Evolutionary conservation across 2,888 invertebrate species (phyloP).

Genomic region (Protodeltote pygarga): DNA sequence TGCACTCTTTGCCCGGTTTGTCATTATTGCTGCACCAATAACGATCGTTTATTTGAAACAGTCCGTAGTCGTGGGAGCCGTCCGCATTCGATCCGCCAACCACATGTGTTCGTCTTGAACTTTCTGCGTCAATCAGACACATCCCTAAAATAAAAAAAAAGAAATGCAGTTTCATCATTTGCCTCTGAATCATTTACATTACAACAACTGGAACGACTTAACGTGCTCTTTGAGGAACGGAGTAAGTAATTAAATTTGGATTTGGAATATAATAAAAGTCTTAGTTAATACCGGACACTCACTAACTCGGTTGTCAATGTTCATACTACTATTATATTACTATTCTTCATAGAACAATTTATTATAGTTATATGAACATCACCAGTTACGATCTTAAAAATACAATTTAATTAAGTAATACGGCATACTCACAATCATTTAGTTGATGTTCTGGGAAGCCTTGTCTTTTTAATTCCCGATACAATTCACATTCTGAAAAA

Average conservation of each 20-base stretch:
- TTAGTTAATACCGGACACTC: no score
- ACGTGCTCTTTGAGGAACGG: no score
- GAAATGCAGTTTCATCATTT: no score
- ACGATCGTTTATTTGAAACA: constrained; percentile 76
- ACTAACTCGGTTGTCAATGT: no score
- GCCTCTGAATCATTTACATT: no score
- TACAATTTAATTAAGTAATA: no score
- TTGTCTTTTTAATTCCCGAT: constrained; percentile 55
- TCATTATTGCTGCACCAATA: constrained; percentile 68
- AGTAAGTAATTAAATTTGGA: neutral
- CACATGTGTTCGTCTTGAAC: constrained; percentile 76
- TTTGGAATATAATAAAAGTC: neutral
- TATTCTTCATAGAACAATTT: no score
- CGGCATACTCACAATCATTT: constrained; percentile 67
- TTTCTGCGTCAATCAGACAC: constrained; percentile 83
- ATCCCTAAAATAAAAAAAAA: constrained; percentile 73
- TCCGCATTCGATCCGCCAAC: constrained; percentile 78
- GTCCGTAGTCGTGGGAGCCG: constrained; percentile 76
- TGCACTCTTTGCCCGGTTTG: constrained; percentile 68
- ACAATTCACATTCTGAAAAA: constrained; percentile 61
- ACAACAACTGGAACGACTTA: no score
- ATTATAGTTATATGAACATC: no score
- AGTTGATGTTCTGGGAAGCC: constrained; percentile 62
- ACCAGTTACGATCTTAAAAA: no score
- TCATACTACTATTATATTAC: no score